Evolutionary conservation across 2,797 vertebrate genomes (phyloP), one percentile per base, ranked within the genome.

Genomic region (Ficedula albicollis): DNA sequence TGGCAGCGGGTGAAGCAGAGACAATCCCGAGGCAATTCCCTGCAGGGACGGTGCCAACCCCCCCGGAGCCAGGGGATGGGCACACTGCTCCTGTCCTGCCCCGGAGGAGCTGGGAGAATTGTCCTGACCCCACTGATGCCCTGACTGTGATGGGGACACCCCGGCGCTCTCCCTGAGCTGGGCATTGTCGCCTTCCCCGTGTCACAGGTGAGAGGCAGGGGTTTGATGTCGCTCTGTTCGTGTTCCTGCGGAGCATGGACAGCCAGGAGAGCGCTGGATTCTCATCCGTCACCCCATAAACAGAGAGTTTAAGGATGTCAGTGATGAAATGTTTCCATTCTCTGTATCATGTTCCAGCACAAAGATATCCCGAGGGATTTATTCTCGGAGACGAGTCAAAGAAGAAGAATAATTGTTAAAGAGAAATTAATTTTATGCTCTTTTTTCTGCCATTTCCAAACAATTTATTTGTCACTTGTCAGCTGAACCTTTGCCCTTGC

Each of bases 291-390:
- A 62, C 46, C 72, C 41, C 6, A 3, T 8, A 52, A 44, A 44
- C 1, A 4, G 3, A 16, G 59, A 38, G 34, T 34, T 56, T 23
- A 22, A 25, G 54, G 41, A 39, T 22, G 44, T 22, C 75, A 44
- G 75, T 75, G 60, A 43, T 48, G 32, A 85, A 75, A 52, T 3
- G 20, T 58, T 76, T 88, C 52, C 76, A 54, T 60, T 66, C 80
- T 58, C 72, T 83, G 11, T 30, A 11, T 25, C 41, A 0, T 36
- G 54, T 83, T 85, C 72, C 80, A 52, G 25, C 9, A 20, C 86
- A 73, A 72, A 92, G 49, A 48, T 19, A n/a, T 11, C 91, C 91
- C 6, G 5, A 83, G 83, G 86, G 86, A 52, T 78, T 96, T 87
- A 64, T 79, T 41, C 79, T 29, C 3, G 0, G 67, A 60, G 41